Evolutionary conservation across 2,797 vertebrate genomes (phyloP).

Genomic region (Esox lucius): DNA sequence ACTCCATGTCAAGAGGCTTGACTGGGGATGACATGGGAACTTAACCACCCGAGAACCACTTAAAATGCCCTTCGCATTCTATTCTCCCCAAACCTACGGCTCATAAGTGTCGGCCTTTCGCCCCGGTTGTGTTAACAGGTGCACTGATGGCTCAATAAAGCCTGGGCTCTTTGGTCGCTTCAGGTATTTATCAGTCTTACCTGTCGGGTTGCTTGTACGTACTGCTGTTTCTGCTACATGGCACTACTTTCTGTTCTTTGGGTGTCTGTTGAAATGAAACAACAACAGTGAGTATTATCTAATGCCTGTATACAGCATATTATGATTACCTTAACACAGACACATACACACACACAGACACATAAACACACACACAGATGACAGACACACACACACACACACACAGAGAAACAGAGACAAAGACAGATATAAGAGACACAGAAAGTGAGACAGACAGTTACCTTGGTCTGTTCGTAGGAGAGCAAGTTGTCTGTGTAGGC

Average conservation of each 20-base stretch:
- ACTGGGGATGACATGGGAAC: not conserved
- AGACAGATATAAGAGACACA: not conserved
- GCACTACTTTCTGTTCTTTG: slow-evolving; percentile 84
- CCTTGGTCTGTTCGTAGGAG: slow-evolving; percentile 94
- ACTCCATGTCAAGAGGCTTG: slow-evolving; percentile 7
- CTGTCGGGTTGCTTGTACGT: slow-evolving; percentile 83
- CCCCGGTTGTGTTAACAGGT: not conserved
- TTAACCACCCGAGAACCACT: not conserved
- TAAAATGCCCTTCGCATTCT: too few species aligned
- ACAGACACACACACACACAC: not conserved
- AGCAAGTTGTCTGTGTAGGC: slow-evolving; percentile 83
- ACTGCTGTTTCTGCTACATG: slow-evolving; percentile 67
- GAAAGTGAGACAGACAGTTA: slow-evolving; percentile 39
- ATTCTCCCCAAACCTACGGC: not conserved
- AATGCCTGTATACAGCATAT: too few species aligned
- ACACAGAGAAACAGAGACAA: not conserved
- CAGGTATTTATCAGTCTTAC: slow-evolving; percentile 63
- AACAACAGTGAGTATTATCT: not conserved
- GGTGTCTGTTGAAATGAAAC: slow-evolving; percentile 70
- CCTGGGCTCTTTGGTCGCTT: not conserved
- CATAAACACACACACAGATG: not conserved
- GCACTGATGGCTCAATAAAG: not conserved
- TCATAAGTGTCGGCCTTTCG: not conserved
- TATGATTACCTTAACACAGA: not conserved
- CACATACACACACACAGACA: not conserved